Evolutionary conservation across 2,888 invertebrate species (phyloP).

Genomic region (Aethes cnicana): DNA sequence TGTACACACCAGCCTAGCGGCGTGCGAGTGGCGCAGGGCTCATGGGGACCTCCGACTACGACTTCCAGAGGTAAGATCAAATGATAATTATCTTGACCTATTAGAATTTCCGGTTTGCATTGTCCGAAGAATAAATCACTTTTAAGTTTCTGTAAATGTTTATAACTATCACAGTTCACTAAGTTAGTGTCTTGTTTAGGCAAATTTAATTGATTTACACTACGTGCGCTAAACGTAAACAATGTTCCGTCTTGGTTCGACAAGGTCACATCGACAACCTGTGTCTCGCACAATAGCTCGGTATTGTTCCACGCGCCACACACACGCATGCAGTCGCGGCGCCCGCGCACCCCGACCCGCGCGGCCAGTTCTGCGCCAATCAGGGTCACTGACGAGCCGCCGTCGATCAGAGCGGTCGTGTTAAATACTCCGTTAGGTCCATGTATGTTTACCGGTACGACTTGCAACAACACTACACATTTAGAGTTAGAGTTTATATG

Average conservation of each 20-base stretch:
- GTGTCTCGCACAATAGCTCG: neutral
- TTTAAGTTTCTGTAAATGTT: constrained; percentile 12
- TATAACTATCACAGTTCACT: neutral
- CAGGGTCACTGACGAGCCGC: no score
- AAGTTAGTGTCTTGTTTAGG: neutral
- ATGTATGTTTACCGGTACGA: no score
- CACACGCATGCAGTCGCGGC: neutral
- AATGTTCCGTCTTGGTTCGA: neutral
- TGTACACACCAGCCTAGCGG: constrained; percentile 28
- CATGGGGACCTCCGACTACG: constrained; percentile 1
- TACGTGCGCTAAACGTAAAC: neutral
- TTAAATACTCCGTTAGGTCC: no score
- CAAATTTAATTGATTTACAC: neutral
- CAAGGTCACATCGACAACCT: neutral
- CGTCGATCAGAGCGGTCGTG: no score
- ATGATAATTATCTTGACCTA: constrained; percentile 30
- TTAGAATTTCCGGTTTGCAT: constrained; percentile 22
- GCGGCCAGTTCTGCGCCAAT: no score
- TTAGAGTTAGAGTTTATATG: no score
- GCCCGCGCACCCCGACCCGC: neutral
- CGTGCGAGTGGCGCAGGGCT: constrained; percentile 25
- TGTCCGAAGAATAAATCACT: neutral
- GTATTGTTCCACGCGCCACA: neutral
- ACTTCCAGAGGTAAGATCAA: constrained; percentile 22
- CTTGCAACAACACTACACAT: no score